Percentiles rank a stretch among this genome's conserved stretches.
These are phyloP conservation scores for Motacilla tschutschensis DNA, from an alignment of 2,113 vertebrate species.

Conservation along the genomic window DNA sequence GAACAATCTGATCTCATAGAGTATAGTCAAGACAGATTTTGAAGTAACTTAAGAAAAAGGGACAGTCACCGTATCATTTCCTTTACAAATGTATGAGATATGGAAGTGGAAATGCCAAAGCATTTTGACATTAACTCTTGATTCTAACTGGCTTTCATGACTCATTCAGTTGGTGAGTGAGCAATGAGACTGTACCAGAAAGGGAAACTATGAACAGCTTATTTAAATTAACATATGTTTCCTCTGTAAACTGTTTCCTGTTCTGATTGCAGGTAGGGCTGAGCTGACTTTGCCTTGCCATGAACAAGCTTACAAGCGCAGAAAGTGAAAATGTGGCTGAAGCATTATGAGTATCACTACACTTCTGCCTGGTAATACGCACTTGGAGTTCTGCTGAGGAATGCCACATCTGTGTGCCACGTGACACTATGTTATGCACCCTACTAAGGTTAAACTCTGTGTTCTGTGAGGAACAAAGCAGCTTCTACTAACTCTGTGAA, in stretches of 20 bases:
- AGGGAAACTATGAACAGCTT: neutral
- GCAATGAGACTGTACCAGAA: neutral
- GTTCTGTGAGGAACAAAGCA: neutral
- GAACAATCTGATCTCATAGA: neutral
- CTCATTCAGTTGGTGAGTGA: neutral
- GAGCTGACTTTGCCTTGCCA: neutral
- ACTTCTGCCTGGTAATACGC: neutral
- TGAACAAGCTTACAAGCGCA: neutral
- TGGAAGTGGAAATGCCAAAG: constrained; percentile 11
- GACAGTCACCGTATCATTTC: neutral
- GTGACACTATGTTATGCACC: neutral
- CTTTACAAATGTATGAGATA: neutral
- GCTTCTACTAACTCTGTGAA: neutral
- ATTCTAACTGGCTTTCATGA: neutral
- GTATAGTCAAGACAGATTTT: neutral
- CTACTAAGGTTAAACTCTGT: neutral
- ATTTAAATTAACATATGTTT: constrained; percentile 7
- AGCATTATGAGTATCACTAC: neutral
- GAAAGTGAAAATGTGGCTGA: neutral
- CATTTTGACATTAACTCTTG: constrained; percentile 26
- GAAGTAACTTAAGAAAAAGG: neutral
- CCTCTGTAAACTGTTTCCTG: neutral
- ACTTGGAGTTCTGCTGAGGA: neutral
- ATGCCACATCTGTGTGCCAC: neutral
- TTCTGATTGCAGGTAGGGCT: neutral